Conservation (phyloP, 2,797 vertebrate species). For the Clarias platycephalus region DNA sequence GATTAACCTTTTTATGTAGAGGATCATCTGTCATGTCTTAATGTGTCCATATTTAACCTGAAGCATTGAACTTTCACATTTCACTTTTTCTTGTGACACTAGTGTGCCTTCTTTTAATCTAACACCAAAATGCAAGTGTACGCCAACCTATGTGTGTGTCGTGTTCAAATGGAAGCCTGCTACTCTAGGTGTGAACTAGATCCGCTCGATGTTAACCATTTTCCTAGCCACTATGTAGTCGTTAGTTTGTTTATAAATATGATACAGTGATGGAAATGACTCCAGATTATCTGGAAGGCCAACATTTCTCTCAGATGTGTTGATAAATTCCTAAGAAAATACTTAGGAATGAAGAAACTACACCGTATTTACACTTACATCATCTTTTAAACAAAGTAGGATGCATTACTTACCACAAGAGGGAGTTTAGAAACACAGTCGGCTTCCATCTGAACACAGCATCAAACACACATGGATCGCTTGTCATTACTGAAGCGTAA, state of each 20-base stretch:
- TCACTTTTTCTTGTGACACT: slow-evolving; percentile 53
- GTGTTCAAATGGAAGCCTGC: not conserved
- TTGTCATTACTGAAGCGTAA: not conserved
- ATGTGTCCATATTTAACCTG: slow-evolving; percentile 35
- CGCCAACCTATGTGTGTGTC: not conserved
- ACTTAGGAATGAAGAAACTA: not conserved
- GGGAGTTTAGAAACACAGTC: not conserved
- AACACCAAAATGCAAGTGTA: slow-evolving; percentile 43
- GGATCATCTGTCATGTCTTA: slow-evolving; percentile 7
- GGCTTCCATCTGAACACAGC: not conserved
- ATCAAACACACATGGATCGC: not conserved
- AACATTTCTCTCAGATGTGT: not conserved
- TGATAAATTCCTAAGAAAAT: not conserved
- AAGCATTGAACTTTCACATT: slow-evolving; percentile 39
- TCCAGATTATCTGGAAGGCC: not conserved
- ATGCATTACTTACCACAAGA: not conserved
- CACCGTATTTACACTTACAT: not conserved
- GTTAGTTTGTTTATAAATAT: not conserved
- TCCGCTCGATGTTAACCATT: not conserved
- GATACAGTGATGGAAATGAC: not conserved
- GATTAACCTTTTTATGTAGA: slow-evolving; percentile 10
- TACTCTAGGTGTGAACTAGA: not conserved
- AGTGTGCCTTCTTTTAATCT: slow-evolving; percentile 61
- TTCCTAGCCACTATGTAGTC: not conserved
- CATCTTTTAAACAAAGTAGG: not conserved